Evolutionary conservation across 1,140 invertebrate species (phyloP).

Genomic region (Ceratina japonica): DNA sequence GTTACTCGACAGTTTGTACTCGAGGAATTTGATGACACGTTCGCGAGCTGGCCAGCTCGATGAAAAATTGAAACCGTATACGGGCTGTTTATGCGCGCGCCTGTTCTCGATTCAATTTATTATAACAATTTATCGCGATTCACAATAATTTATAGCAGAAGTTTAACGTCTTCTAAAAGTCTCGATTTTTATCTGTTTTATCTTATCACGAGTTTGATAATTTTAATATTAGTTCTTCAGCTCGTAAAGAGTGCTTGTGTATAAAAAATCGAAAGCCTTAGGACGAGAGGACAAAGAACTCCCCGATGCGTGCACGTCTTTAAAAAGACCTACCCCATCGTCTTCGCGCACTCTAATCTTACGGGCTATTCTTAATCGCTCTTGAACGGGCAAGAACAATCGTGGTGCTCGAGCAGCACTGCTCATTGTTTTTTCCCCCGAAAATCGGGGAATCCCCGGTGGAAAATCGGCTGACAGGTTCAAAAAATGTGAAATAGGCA

Average conservation of each 20-base stretch:
- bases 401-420: neutral
- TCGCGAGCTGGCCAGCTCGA: neutral
- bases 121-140: too few relatives aligned
- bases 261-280: too few relatives aligned
- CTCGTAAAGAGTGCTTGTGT: too few relatives aligned
- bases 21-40: neutral
- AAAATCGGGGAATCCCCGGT: constrained; percentile 36
- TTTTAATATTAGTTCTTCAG: too few relatives aligned
- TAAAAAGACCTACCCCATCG: neutral
- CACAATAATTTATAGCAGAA: too few relatives aligned
- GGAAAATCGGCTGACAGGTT: constrained; percentile 66
- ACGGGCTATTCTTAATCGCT: constrained; percentile 21
- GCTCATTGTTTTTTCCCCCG: constrained; percentile 52
- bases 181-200: too few relatives aligned
- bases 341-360: constrained; percentile 39
- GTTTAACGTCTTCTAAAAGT: too few relatives aligned
- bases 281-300: neutral
- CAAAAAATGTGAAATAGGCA: constrained; percentile 30
- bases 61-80: neutral
- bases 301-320: neutral
- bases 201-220: too few relatives aligned
- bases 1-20: neutral
- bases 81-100: neutral
- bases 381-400: constrained; percentile 15
- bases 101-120: too few relatives aligned